Conservation (phyloP, 1,140 invertebrate genomes). For the Drosophila pallidifrons region DNA sequence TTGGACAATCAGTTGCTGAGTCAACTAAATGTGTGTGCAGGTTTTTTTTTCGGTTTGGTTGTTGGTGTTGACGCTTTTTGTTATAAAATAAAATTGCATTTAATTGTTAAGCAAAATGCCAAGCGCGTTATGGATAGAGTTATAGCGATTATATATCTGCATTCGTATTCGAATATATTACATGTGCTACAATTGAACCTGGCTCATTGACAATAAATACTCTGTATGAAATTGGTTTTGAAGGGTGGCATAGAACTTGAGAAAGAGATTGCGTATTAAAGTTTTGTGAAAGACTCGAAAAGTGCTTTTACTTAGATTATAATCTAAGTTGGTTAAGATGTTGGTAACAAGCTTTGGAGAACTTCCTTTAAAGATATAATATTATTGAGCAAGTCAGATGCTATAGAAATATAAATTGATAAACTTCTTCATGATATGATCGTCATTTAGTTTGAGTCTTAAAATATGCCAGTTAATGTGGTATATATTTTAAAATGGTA, state of each 20-base stretch:
- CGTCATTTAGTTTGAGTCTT: no score
- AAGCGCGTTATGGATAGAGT: conserved; percentile 50
- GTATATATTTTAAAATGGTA: no score
- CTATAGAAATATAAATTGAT: no score
- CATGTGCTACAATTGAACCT: conserved; percentile 59
- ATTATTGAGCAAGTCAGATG: no score
- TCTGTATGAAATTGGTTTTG: not conserved
- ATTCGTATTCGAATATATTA: conserved; percentile 44
- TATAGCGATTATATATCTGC: conserved; percentile 29
- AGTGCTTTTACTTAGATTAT: no score
- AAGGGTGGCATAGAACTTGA: not conserved
- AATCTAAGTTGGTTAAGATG: no score
- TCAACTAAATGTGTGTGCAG: conserved; percentile 60
- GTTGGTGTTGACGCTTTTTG: conserved; percentile 37
- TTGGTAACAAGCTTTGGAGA: no score
- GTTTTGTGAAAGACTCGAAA: no score
- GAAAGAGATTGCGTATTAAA: no score
- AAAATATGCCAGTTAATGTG: no score
- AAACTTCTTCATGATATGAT: no score
- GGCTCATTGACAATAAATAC: conserved; percentile 73
- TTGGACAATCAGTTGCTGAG: conserved; percentile 66
- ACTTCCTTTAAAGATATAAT: no score
- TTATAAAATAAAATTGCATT: conserved; percentile 75
- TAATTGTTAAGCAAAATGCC: conserved; percentile 81
- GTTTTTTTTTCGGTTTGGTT: not conserved